These are phyloP conservation scores for Tridacna crocea DNA, from an alignment of 2,888 invertebrate genomes.

Conservation along the genomic window DNA sequence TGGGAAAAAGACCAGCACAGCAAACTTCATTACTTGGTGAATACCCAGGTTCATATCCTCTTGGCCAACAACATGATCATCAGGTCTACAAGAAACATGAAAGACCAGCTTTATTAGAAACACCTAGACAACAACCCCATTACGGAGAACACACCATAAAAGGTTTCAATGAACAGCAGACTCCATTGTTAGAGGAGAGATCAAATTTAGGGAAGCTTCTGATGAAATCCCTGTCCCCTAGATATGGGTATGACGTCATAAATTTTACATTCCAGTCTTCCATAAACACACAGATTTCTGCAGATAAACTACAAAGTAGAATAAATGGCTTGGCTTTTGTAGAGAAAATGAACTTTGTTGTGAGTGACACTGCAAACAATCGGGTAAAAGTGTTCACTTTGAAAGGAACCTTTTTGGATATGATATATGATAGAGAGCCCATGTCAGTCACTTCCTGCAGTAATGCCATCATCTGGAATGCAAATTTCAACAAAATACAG, in stretches of 20 bases:
- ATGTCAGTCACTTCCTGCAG: slow-evolving; percentile 50
- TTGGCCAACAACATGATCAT: background rate
- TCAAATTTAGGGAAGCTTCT: background rate
- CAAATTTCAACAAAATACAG: slow-evolving; percentile 10
- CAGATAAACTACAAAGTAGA: background rate
- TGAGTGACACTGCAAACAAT: slow-evolving; percentile 58
- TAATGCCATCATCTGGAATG: slow-evolving; percentile 45
- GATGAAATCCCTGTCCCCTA: background rate
- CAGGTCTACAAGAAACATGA: background rate
- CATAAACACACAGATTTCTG: background rate
- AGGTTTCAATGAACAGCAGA: background rate
- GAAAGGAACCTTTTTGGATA: slow-evolving; percentile 54
- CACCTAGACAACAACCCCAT: background rate
- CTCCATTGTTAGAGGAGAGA: background rate
- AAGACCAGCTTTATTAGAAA: background rate
- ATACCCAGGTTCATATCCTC: background rate
- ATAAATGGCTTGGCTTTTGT: slow-evolving; percentile 28
- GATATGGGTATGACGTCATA: background rate
- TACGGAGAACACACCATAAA: background rate
- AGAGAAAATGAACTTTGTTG: slow-evolving; percentile 44
- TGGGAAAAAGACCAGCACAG: background rate
- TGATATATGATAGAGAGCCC: slow-evolving; percentile 45
- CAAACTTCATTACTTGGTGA: slow-evolving; percentile 14
- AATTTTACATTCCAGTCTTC: background rate
- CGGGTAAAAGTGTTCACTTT: slow-evolving; percentile 59